These are phyloP conservation scores for Melanerpes formicivorus DNA, from an alignment of 2,113 vertebrate genomes.

Conservation along the genomic window DNA sequence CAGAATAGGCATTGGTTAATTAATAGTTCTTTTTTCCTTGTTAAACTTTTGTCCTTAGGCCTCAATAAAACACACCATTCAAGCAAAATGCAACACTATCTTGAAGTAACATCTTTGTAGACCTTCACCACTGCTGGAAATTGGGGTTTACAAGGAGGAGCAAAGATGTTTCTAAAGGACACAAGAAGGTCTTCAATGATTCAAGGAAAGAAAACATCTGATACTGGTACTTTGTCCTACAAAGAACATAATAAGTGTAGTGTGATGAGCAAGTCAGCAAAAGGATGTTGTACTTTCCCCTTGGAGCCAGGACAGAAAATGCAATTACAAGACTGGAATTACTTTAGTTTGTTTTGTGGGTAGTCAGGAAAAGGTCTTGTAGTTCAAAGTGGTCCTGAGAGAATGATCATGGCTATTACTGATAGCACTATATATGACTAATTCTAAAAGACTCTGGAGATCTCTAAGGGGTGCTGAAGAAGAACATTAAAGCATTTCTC, in stretches of 20 bases:
- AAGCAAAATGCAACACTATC: not conserved
- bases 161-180: not conserved
- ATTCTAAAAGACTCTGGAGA: constrained; percentile 9
- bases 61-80: not conserved
- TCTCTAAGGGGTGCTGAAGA: not conserved
- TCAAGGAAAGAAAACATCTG: not conserved
- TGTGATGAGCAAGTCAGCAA: not conserved
- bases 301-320: not conserved
- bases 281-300: not conserved
- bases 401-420: not conserved
- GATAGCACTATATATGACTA: not conserved
- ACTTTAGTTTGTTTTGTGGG: not conserved
- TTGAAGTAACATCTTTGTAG: not conserved
- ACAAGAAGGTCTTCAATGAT: not conserved
- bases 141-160: not conserved
- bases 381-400: not conserved
- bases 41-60: not conserved
- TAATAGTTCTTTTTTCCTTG: not conserved
- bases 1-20: not conserved
- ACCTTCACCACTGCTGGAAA: not conserved
- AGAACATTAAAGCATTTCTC: constrained; percentile 39
- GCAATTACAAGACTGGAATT: not conserved
- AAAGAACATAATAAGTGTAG: fast-evolving
- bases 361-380: not conserved
- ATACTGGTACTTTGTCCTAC: not conserved